Evolutionary conservation across 2,888 invertebrate species (phyloP), one percentile per base, ranked within the genome.

Genomic region (Diaprepes abbreviatus): DNA sequence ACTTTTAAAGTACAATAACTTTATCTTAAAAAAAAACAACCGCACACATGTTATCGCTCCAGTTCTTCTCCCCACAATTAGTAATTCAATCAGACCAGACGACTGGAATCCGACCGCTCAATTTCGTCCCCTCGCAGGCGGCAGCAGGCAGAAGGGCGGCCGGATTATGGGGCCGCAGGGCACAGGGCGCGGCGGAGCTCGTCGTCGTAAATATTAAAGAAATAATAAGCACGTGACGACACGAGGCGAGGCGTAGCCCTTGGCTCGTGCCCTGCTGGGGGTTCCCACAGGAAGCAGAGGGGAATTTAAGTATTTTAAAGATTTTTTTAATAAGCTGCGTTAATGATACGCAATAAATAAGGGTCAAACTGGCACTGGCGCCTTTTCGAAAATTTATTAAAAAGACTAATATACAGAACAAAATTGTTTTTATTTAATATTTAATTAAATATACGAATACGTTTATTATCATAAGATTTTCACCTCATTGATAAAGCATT

Each of bases 171-270:
- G 36, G 45, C 60, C 40, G 55, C 40, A 54, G 55, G 60, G 54
- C 59, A 38, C 40, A 38, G 36, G 45, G 48, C 40, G 28, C 63
- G 36, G 48, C 48, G 16, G 48, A 24, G 48, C 59, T 16, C 63
- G 57, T 54, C 36, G 58, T 64, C 59, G 63, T 69, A 69, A 69
- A 69, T 69, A 69, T 69, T 69, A 69, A 69, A 69, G 69, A 69
- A 69, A 69, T 69, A 69, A 64, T 68, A 68, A 68, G 68, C 68
- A 68, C 58, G 64, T 64, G 69, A 68, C 57, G 57, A 68, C 62
- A 54, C 33, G 62, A 63, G 63, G 21, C 68, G 48, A 36, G 17
- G 52, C 67, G 55, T 60, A 59, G 43, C 54, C 66, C 52, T 59
- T 40, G 67, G 54, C 54, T 43, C 64, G 40, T 43, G 64, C 45